Percentiles rank a stretch among this genome's conserved stretches.
These are phyloP conservation scores for Drosophila sulfurigaster DNA, from an alignment of 1,140 invertebrate genomes.

Conservation along the genomic window DNA sequence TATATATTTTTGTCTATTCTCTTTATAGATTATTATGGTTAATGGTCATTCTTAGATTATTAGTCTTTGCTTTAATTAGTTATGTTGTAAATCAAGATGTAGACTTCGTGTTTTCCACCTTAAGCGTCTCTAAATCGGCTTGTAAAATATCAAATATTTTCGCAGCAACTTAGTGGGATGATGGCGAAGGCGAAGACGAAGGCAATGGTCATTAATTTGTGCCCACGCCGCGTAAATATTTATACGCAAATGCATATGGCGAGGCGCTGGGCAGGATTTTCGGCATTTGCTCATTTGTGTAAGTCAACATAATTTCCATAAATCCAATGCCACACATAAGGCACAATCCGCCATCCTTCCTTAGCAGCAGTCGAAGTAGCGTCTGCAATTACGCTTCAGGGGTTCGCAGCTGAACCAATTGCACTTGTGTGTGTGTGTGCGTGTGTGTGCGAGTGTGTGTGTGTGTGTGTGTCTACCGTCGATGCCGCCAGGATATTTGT, in stretches of 20 bases:
- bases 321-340: constrained; percentile 43
- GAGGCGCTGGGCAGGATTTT: constrained; percentile 48
- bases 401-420: constrained; percentile 30
- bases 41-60: too few relatives aligned
- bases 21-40: too few relatives aligned
- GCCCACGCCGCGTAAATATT: constrained; percentile 74
- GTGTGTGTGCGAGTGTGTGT: constrained; percentile 3
- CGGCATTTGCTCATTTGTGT: constrained; percentile 78
- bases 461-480: constrained; percentile 16
- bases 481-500: constrained; percentile 45
- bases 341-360: neutral
- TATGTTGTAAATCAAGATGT: neutral
- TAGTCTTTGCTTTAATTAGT: neutral
- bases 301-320: constrained; percentile 81
- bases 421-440: constrained; percentile 13
- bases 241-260: constrained; percentile 75
- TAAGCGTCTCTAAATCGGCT: neutral
- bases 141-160: constrained; percentile 4
- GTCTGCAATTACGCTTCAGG: constrained; percentile 8
- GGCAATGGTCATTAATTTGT: constrained; percentile 66
- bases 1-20: too few relatives aligned
- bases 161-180: neutral
- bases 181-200: neutral
- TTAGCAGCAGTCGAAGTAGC: neutral
- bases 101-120: neutral